Evolutionary conservation across 2,797 vertebrate species (phyloP).

Genomic region (Loriculus beryllinus): DNA sequence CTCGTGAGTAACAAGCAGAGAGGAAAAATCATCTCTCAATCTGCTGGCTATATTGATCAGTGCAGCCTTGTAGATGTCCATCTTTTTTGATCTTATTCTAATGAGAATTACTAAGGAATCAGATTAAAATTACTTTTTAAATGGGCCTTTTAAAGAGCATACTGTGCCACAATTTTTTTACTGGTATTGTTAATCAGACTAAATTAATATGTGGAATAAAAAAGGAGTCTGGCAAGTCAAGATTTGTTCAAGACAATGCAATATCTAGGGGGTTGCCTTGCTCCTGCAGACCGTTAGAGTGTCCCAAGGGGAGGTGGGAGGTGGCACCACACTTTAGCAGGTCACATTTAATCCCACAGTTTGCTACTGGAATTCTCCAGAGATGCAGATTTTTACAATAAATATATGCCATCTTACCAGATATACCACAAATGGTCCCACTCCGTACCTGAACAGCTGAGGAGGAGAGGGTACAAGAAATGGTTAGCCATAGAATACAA

Average conservation of each 20-base stretch:
- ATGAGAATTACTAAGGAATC: neutral
- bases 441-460: conserved; percentile 71
- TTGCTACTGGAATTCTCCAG: neutral
- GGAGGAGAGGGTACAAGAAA: neutral
- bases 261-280: neutral
- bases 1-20: neutral
- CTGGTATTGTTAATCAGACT: neutral
- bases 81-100: neutral
- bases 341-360: neutral
- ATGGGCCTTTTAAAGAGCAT: neutral
- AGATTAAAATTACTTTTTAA: neutral
- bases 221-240: neutral
- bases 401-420: conserved; percentile 71
- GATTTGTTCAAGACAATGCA: neutral
- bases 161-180: neutral
- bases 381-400: neutral
- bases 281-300: neutral
- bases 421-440: conserved; percentile 81
- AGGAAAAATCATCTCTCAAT: neutral
- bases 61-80: neutral
- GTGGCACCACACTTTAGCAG: neutral
- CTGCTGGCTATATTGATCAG: neutral
- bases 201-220: neutral
- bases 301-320: neutral
- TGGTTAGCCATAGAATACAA: neutral